phyloP scores from a whole-genome alignment of 2,113 vertebrate genomes.

The Scophthalmus maximus region DNA sequence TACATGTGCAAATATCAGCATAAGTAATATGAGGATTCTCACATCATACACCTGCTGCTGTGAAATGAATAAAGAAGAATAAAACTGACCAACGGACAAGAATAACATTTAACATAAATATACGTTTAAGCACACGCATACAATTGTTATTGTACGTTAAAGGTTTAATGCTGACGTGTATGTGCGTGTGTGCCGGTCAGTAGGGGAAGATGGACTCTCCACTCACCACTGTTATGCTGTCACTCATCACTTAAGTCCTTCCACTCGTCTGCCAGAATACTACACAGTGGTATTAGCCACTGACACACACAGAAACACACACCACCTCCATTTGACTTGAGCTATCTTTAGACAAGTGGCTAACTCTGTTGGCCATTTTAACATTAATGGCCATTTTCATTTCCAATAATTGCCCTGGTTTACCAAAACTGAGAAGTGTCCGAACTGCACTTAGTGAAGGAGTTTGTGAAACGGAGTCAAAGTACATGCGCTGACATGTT shows the following conservation, averaged over 20 bases:
- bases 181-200: not conserved
- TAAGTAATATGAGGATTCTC: too few species aligned
- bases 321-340: not conserved
- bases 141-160: too few species aligned
- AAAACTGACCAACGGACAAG: too few species aligned
- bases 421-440: not conserved
- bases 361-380: not conserved
- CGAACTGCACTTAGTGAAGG: too few species aligned
- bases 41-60: too few species aligned
- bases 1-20: too few species aligned
- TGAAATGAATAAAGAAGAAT: too few species aligned
- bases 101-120: too few species aligned
- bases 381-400: too few species aligned
- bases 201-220: not conserved
- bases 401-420: not conserved
- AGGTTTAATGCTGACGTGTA: not conserved
- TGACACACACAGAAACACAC: not conserved
- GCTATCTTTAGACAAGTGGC: not conserved
- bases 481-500: not conserved
- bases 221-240: not conserved
- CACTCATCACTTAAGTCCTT: not conserved
- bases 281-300: not conserved
- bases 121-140: too few species aligned
- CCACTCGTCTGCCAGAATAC: not conserved
- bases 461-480: too few species aligned